phyloP scores from a whole-genome alignment of 2,797 vertebrate species.

The Psittacula derbiana region DNA sequence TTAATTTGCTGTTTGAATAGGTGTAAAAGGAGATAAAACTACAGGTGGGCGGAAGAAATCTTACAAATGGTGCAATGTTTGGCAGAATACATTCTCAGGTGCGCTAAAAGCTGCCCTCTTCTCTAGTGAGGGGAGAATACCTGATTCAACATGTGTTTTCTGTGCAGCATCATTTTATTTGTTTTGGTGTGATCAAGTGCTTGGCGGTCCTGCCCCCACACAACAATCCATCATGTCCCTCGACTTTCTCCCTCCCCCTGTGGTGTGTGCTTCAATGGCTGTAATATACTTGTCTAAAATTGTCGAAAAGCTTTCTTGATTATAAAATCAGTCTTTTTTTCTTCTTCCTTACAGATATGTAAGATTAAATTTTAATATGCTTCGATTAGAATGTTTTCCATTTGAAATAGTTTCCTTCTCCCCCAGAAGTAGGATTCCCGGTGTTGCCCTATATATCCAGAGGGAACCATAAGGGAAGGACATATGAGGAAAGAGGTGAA shows the following conservation, averaged over 20 bases:
- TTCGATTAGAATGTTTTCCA: neutral
- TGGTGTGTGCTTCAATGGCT: neutral
- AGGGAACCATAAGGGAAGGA: neutral
- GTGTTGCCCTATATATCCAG: neutral
- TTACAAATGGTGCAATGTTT: neutral
- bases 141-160: neutral
- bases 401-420: neutral
- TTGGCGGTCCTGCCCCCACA: neutral
- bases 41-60: neutral
- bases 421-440: neutral
- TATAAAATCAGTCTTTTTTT: neutral
- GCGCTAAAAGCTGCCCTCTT: constrained; percentile 14
- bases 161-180: constrained; percentile 36
- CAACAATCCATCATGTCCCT: neutral
- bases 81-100: neutral
- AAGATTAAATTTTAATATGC: neutral
- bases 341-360: neutral
- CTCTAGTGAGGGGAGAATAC: neutral
- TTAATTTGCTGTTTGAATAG: constrained; percentile 45
- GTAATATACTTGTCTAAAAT: neutral
- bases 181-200: constrained; percentile 27
- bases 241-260: neutral
- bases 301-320: constrained; percentile 6
- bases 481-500: neutral
- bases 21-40: constrained; percentile 6